These are phyloP conservation scores for Drosophila nigromelanica DNA, from an alignment of 1,140 invertebrate genomes.

Conservation along the genomic window DNA sequence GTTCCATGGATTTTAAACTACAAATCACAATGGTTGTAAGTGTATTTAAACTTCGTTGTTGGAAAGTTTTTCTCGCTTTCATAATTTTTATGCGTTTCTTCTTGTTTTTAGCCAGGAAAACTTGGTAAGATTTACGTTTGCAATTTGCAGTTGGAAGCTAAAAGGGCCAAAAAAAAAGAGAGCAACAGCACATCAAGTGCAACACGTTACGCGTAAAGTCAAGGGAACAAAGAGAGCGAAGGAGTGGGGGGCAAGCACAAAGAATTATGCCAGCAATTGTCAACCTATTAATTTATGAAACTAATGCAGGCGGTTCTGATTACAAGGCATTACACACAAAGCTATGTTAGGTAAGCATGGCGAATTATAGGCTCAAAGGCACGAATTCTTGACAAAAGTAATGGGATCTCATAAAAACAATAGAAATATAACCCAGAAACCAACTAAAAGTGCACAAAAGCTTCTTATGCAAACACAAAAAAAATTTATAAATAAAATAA, in stretches of 20 bases:
- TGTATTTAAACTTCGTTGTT: slow-evolving; percentile 33
- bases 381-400: neutral
- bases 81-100: slow-evolving; percentile 11
- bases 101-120: slow-evolving; percentile 31
- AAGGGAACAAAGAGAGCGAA: slow-evolving; percentile 15
- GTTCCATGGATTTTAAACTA: neutral
- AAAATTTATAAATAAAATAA: no score
- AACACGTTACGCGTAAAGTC: slow-evolving; percentile 61
- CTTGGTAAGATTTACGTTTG: slow-evolving; percentile 69
- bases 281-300: slow-evolving; percentile 52
- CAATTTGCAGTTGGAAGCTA: slow-evolving; percentile 53
- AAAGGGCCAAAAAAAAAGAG: slow-evolving; percentile 21
- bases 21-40: slow-evolving; percentile 12
- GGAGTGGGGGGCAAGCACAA: neutral
- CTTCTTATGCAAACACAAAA: neutral
- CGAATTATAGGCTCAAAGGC: neutral
- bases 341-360: neutral
- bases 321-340: slow-evolving; percentile 24
- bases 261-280: slow-evolving; percentile 50
- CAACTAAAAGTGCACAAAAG: neutral
- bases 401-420: neutral
- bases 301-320: slow-evolving; percentile 31
- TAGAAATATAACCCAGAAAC: neutral
- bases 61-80: slow-evolving; percentile 3
- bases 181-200: slow-evolving; percentile 46